Evolutionary conservation across 2,888 invertebrate species (phyloP), one percentile per base, ranked within the genome.

Genomic region (Drosophila pseudotakahashii): DNA sequence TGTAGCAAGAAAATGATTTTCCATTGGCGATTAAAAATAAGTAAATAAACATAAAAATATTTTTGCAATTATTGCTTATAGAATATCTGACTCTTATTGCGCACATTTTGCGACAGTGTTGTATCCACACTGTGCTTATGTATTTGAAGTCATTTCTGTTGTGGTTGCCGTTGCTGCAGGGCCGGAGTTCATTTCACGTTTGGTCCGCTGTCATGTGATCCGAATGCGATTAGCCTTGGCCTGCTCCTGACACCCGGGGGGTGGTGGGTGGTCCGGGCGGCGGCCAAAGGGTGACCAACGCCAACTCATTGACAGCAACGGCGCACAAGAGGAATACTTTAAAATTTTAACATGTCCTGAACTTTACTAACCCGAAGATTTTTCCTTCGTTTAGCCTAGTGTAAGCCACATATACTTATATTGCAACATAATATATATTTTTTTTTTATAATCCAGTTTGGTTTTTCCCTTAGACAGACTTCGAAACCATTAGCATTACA

Each of bases 401-500:
- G n/a, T n/a, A n/a, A n/a, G n/a, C n/a, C n/a, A n/a, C n/a, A n/a
- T n/a, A n/a, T n/a, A n/a, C n/a, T n/a, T n/a, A n/a, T n/a, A n/a
- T n/a, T n/a, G n/a, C n/a, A n/a, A n/a, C n/a, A n/a, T n/a, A n/a
- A n/a, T n/a, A n/a, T n/a, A n/a, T n/a, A n/a, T n/a, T n/a, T n/a
- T n/a, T n/a, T n/a, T n/a, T n/a, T n/a, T n/a, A n/a, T n/a, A n/a
- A n/a, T n/a, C n/a, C n/a, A 48, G 11, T 32, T 11, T 32, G 16
- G 45, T 9, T 7, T 34, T 16, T 7, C 16, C 32, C 14, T n/a
- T 19, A 36, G 78, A 11, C 72, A 64, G 48, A 16, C 32, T 11
- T 16, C 32, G 26, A 16, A 16, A 75, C 79, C 79, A 81, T 81
- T 84, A 87, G 84, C 84, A 84, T 87, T 87, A 87, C 81, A 84